Evolutionary conservation across 2,888 invertebrate species (phyloP), one percentile per base, ranked within the genome.

Genomic region (Oligia latruncula): DNA sequence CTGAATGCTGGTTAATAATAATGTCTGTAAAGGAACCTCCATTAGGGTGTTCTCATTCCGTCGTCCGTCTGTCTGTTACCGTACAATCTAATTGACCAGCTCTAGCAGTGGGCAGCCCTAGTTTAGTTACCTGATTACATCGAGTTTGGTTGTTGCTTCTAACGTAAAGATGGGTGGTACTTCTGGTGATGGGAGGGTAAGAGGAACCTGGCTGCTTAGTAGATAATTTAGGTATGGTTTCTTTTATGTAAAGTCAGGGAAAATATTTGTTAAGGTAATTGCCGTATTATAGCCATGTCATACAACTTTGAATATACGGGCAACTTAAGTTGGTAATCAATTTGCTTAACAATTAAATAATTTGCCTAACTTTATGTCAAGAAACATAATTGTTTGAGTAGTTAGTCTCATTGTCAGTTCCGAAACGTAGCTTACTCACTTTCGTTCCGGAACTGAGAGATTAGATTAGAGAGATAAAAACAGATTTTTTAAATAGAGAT

Each of bases 31-130:
- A 58, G 40, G 43, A 66, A 29, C 46, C 58, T 78, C 70, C 76
- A 85, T 85, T 76, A 80, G 64, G 20, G 60, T 1, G 80, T 49
- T 81, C 84, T 72, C 87, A 71, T 88, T 80, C 87, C 72, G 86
- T 88, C 86, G 72, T 75, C 74, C 15, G 83, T 78, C 78, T 73
- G 88, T 79, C 74, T 64, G 82, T 85, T 88, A 74, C 46, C 55
- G 65, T 64, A 52, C 86, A 72, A 85, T 81, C 71, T 88, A 86
- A 82, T 82, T 77, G 88, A 78, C 35, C 55, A 73, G 73, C 66
- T 46, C 29, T 65, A 65, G 58, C 62, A 46, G 52, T 13, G 52
- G 29, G 46, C 43, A 52, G 65, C 65, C 49, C 64, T 55, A 72
- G 76, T 74, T 60, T 40, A 71, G 68, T 43, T 77, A 75, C 74